Evolutionary conservation across 2,113 vertebrate genomes (phyloP).

Genomic region (Chamaea fasciata): DNA sequence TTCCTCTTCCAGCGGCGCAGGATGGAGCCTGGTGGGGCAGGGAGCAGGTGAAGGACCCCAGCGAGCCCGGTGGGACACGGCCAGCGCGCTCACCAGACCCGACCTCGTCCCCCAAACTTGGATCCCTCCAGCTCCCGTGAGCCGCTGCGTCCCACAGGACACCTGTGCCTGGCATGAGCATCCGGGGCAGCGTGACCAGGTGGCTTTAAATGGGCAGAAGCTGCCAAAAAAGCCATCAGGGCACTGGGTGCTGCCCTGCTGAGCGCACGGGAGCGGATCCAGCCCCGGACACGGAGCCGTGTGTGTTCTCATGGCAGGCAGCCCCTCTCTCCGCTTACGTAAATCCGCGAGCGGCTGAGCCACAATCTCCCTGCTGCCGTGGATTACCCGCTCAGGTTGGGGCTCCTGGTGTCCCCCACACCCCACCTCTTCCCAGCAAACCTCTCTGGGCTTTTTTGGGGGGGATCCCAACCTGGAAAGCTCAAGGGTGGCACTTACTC

Average conservation of each 20-base stretch:
- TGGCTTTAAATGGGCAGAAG: neutral
- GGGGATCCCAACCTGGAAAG: neutral
- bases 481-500: constrained; percentile 75
- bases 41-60: neutral
- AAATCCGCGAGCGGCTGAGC: neutral
- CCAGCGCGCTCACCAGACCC: accelerated
- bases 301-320: neutral
- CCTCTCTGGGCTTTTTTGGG: accelerated
- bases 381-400: neutral
- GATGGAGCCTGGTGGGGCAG: constrained; percentile 71
- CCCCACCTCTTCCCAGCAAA: accelerated
- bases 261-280: neutral
- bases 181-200: accelerated
- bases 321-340: neutral
- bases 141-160: accelerated
- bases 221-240: neutral
- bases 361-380: neutral
- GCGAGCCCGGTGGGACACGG: accelerated
- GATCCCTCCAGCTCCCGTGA: neutral
- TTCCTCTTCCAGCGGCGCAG: constrained; percentile 93
- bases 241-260: accelerated
- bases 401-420: neutral
- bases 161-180: neutral
- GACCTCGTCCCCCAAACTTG: accelerated
- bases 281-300: neutral